These are phyloP conservation scores for Hemaris fuciformis DNA, from an alignment of 2,888 invertebrate genomes.

Conservation along the genomic window DNA sequence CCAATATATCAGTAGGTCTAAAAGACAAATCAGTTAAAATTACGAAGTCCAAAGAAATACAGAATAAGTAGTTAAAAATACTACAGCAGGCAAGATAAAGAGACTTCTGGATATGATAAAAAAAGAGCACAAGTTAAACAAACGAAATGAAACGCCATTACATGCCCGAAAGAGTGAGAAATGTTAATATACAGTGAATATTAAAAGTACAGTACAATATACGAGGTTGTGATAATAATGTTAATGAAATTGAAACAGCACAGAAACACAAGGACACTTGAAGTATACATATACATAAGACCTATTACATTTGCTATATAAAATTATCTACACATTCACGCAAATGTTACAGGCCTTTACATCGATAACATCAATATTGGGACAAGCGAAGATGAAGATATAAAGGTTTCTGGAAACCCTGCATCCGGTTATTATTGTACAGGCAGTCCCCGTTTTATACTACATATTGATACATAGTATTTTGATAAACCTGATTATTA, in stretches of 20 bases:
- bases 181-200: neutral
- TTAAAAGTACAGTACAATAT: neutral
- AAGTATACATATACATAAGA: neutral
- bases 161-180: neutral
- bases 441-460: neutral
- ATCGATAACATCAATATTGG: neutral
- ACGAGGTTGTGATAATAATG: neutral
- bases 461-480: neutral
- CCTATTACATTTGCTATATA: neutral
- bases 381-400: neutral
- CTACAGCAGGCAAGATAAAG: neutral
- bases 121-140: neutral
- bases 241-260: neutral
- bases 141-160: neutral
- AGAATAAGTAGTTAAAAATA: neutral
- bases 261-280: neutral
- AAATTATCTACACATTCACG: neutral
- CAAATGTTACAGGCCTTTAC: neutral
- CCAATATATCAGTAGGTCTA: too few relatives aligned
- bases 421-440: neutral
- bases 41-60: neutral
- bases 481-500: too few relatives aligned
- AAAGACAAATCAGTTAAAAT: too few relatives aligned
- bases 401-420: constrained; percentile 3
- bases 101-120: neutral